Conservation (phyloP, 2,888 invertebrate genomes). For the Buathra laborator region DNA sequence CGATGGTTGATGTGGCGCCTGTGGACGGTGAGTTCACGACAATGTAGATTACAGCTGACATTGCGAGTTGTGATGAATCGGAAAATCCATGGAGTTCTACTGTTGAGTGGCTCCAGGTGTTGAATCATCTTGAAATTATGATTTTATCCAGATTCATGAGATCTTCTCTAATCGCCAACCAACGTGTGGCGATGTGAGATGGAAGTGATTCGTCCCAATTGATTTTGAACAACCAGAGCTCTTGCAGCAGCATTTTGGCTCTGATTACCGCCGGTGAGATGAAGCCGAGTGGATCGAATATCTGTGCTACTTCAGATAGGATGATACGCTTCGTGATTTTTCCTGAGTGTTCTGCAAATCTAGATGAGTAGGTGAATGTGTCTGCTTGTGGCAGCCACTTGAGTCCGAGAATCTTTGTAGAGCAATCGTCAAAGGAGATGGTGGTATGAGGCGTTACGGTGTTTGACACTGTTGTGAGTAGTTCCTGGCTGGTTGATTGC, state of each 20-base stretch:
- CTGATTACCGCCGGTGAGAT: neutral
- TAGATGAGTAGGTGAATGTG: too few species aligned
- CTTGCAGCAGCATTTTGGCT: neutral
- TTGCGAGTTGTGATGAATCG: slow-evolving; percentile 67
- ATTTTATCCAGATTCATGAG: neutral
- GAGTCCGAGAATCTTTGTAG: too few species aligned
- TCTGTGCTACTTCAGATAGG: too few species aligned
- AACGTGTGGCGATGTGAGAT: neutral
- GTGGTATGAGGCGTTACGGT: too few species aligned
- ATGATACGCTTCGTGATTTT: too few species aligned
- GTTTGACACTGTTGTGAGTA: too few species aligned
- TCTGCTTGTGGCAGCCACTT: too few species aligned
- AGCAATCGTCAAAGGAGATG: too few species aligned
- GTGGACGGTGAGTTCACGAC: slow-evolving; percentile 31
- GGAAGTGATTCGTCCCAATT: neutral
- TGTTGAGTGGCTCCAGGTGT: slow-evolving; percentile 42
- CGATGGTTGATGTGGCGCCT: neutral
- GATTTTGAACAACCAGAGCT: neutral
- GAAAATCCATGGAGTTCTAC: slow-evolving; percentile 69
- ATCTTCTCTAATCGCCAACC: slow-evolving; percentile 15
- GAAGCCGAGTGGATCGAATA: neutral
- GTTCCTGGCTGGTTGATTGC: too few species aligned
- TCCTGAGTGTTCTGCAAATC: too few species aligned
- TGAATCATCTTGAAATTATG: slow-evolving; percentile 15
- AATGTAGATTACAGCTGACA: slow-evolving; percentile 61